Conservation (phyloP, 2,888 invertebrate species). For the Cheilosia scutellata region DNA sequence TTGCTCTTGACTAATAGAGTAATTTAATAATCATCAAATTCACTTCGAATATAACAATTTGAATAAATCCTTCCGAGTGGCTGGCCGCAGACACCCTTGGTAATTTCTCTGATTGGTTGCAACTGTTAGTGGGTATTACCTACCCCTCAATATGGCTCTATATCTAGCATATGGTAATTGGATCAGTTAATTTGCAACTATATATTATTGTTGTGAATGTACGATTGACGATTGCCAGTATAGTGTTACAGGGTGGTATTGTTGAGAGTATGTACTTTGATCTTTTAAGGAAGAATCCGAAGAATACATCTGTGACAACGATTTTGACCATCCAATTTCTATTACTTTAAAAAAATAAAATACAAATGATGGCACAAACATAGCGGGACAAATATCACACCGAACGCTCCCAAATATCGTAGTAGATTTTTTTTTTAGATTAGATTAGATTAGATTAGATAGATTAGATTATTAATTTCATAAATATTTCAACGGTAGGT, state of each 20-base stretch:
- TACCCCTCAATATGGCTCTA: slow-evolving; percentile 6
- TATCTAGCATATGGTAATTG: slow-evolving; percentile 71
- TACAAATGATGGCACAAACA: too few species aligned
- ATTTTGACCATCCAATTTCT: too few species aligned
- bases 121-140: slow-evolving; percentile 67
- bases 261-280: background rate
- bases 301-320: background rate
- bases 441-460: too few species aligned
- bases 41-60: slow-evolving; percentile 61
- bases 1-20: slow-evolving; percentile 61
- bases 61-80: slow-evolving; percentile 75
- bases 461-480: too few species aligned
- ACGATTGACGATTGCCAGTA: background rate
- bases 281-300: background rate
- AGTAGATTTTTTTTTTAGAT: too few species aligned
- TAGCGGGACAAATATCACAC: too few species aligned
- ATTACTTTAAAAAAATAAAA: too few species aligned
- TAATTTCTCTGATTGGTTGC: slow-evolving; percentile 70
- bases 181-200: slow-evolving; percentile 72
- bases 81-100: slow-evolving; percentile 73
- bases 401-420: too few species aligned
- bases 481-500: too few species aligned
- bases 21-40: slow-evolving; percentile 73
- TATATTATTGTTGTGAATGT: slow-evolving; percentile 19
- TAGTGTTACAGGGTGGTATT: background rate